Evolutionary conservation across 1,140 invertebrate genomes (phyloP), one percentile per base, ranked within the genome.

Genomic region (Meloidogyne floridensis): DNA sequence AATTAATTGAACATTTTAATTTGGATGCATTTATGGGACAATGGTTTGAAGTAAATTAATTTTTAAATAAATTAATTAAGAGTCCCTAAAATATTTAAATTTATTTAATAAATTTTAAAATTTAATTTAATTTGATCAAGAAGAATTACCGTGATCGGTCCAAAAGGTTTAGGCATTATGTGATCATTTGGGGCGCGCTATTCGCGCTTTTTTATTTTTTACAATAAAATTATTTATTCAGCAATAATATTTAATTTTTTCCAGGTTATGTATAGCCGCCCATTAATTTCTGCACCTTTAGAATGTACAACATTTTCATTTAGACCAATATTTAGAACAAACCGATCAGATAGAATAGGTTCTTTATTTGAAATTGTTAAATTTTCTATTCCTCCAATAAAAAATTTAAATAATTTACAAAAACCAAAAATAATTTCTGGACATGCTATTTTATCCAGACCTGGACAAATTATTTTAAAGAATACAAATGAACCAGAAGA

Each of bases 11-110:
- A 13, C 73, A 84, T 9, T 88, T 89, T 70, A 86, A 90, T 56
- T 59, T 89, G 18, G 83, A 90, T 65, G 81, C 86, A 9, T 89
- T 89, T 70, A 90, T 90, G 88, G 88, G 82, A n/a, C 82, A 83
- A 73, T 83, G 82, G 82, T 83, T 77, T 56, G 74, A 83, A 53
- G 82, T 83, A 47, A 15, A n/a, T 80, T 32, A 18, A 75, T n/a
- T 80, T n/a, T 65, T 15, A 13, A 47, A 9, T 53, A 20, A 56
- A 73, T 32, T 32, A 32, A 32, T 32, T 32, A 32, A 32, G 32
- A 32, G 2, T 32, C 32, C 32, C 2, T 32, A 32, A 32, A 32
- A 32, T 32, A 32, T 32, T 32, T 32, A 32, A 32, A 32, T 32
- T 32, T 32, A 32, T 32, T 20, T 20, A 20, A 20, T 20, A 20